Base-by-base conservation (phyloP, 2,888 invertebrate genomes). In the Agrilus biguttatus region DNA sequence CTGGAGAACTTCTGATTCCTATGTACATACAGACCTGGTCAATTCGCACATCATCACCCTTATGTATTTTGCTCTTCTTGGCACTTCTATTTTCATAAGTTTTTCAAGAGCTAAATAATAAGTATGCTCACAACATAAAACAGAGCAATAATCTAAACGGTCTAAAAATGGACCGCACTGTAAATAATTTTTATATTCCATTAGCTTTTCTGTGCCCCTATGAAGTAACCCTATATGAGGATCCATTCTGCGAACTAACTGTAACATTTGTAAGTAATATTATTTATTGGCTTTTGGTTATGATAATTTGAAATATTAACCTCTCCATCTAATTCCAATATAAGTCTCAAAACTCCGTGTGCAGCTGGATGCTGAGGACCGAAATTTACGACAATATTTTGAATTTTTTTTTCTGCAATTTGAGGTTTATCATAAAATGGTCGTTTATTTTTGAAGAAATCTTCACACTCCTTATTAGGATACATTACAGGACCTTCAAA, bases 361-460 rank as follows among this genome's bases (percentile, higher is more conserved):
- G 91, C 91, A 3, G 91, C 88, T 2, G 91, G 91, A 69, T 91
- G 91, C 51, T 83, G 83, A 0, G 91, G 91, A 0, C 91, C 91
- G 63, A 90, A 90, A 62, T 92, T 92, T 12, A 90, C 63, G 47
- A 71, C 70, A 38, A 43, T 47, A 33, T 48, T 52, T 21, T 45
- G 33, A 23, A 51, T 14, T 32, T 45, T 45, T 41, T 40, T 28
- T 44, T 50, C 33, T 12, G 40, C 37, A 8, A 44, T 37, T 36
- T 42, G 23, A 23, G 35, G 19, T 37, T 41, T 35, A 14, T 44
- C 33, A 21, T 21, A 21, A 21, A 34, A 47, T 5, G 44, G 42
- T 8, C 21, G 5, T 39, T 33, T 34, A 14, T n/a, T 2, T 3
- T 10, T 5, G 10, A 28, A 3, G 10, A 28, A 28, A n/a, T n/a